Percentiles rank a stretch among this genome's conserved stretches.
Evolutionary conservation across 2,888 invertebrate genomes (phyloP).

Genomic region (Phyllotreta striolata): DNA sequence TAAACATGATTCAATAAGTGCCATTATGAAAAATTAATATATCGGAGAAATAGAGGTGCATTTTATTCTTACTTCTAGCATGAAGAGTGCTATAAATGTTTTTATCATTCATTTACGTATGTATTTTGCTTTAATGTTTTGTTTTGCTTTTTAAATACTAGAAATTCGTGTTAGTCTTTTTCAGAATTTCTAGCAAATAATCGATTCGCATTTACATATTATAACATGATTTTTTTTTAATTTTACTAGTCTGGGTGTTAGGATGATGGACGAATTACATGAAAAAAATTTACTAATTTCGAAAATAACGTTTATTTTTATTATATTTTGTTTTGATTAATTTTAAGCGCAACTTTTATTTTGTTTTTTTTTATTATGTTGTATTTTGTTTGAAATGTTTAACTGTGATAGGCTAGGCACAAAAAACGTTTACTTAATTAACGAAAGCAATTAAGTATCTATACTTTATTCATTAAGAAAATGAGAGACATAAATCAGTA

Average conservation of each 20-base stretch:
- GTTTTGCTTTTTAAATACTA: background rate
- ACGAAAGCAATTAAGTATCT: background rate
- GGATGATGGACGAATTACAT: background rate
- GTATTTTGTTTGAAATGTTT: slow-evolving; percentile 27
- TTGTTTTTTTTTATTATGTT: background rate
- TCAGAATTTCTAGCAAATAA: slow-evolving; percentile 12
- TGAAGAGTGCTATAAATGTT: too few relatives aligned
- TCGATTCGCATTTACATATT: slow-evolving; percentile 20
- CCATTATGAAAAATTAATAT: too few relatives aligned
- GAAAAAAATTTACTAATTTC: slow-evolving; percentile 7
- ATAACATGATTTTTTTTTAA: slow-evolving; percentile 20
- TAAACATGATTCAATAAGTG: too few relatives aligned
- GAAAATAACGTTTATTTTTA: slow-evolving; percentile 12
- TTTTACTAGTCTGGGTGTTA: slow-evolving; percentile 17
- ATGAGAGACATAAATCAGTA: too few relatives aligned
- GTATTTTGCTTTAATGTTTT: background rate
- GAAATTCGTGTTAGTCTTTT: background rate
- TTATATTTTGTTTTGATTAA: slow-evolving; percentile 8
- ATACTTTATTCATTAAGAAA: too few relatives aligned
- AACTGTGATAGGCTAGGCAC: slow-evolving; percentile 38
- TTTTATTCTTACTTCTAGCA: too few relatives aligned
- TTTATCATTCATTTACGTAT: too few relatives aligned
- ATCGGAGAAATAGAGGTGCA: too few relatives aligned
- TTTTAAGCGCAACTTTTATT: slow-evolving; percentile 11
- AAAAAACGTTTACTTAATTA: slow-evolving; percentile 7